Evolutionary conservation across 1,140 invertebrate species (phyloP), one percentile per base, ranked within the genome.

Genomic region (Ceratitis capitata): DNA sequence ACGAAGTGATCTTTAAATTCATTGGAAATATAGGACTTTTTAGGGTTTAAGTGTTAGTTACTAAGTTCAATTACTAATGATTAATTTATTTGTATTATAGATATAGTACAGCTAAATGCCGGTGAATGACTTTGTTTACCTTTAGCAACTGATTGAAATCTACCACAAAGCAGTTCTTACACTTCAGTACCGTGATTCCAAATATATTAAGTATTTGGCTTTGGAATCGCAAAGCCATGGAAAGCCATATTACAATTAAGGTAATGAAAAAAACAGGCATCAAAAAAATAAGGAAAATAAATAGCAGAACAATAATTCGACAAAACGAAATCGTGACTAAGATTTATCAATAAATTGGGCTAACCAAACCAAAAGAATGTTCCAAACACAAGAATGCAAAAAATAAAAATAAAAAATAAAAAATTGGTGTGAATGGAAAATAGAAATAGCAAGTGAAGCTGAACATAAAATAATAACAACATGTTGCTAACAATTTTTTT

Each of bases 291-390:
- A 53, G 7, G 2, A 53, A n/a, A n/a, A 53, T 19, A 16, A 53
- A 53, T 4, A 19, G 14, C 19, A 56, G 51, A 53, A 19, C 56
- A 35, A n/a, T 16, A 19, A n/a, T n/a, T n/a, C n/a, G n/a, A n/a
- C 29, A 19, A 19, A 19, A 69, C 35, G n/a, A 16, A 39, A 7
- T 69, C 61, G 61, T 69, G 61, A 69, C 61, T 69, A 7, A 16
- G 61, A 69, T 69, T 69, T 69, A 69, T 69, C 61, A 69, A 69
- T 69, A 69, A 69, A 69, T 69, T 69, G 61, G 32, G 61, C 61
- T 69, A 69, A 69, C 61, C 32, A 16, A 69, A 69, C n/a, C n/a
- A n/a, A n/a, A n/a, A 69, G 2, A 14, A 35, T 69, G 19, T 69
- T 35, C 32, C 29, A 35, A 69, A 35, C 61, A 39, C 29, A 69